Conservation (phyloP, 2,888 invertebrate species). For the Margaritifera margaritifera region DNA sequence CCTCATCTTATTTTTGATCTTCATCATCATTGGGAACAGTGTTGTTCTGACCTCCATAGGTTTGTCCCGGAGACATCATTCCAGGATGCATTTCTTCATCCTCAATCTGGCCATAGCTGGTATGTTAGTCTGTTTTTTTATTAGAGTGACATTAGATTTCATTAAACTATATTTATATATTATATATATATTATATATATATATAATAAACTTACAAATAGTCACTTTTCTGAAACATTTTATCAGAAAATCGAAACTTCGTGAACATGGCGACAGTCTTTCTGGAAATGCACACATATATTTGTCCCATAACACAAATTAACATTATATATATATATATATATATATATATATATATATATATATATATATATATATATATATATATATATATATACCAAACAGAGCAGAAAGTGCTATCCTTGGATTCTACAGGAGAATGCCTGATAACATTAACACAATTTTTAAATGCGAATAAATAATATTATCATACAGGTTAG, state of each 20-base stretch:
- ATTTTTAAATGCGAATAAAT: too few relatives aligned
- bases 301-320: too few relatives aligned
- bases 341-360: slow-evolving; percentile 4
- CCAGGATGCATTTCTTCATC: slow-evolving; percentile 96
- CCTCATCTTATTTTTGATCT: slow-evolving; percentile 86
- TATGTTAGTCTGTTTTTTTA: slow-evolving; percentile 72
- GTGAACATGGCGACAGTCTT: too few relatives aligned
- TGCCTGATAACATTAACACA: too few relatives aligned
- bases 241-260: too few relatives aligned
- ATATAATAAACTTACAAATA: too few relatives aligned
- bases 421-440: too few relatives aligned
- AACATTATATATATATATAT: not conserved
- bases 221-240: too few relatives aligned
- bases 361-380: slow-evolving; percentile 1
- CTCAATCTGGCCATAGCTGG: slow-evolving; percentile 94
- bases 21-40: slow-evolving; percentile 89
- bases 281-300: too few relatives aligned
- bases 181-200: slow-evolving; percentile 4
- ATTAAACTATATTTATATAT: too few relatives aligned
- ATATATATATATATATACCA: not conserved
- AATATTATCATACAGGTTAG: too few relatives aligned
- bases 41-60: slow-evolving; percentile 89
- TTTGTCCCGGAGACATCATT: slow-evolving; percentile 84
- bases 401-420: too few relatives aligned
- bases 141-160: not conserved